Base-by-base conservation (phyloP, 2,797 vertebrate genomes). In the Triplophysa yarkandensis region DNA sequence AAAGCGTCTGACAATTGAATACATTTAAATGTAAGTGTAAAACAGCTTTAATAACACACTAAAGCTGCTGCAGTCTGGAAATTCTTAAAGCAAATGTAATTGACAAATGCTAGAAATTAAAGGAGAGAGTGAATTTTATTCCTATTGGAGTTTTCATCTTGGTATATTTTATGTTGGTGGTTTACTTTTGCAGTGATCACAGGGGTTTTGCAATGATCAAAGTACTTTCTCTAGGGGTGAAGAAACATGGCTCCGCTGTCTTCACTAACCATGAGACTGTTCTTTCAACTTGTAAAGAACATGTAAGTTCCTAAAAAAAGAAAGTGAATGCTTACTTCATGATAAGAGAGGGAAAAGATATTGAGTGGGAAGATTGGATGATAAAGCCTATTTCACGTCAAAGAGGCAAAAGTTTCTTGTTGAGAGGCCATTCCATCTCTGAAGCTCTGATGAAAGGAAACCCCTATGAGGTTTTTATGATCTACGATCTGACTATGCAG, bases 401-500 rank as follows among this genome's bases (percentile, higher is more conserved):
- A 39, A 61, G 71, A 74, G 14, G 30, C 32, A 44, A 64, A 34
- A 34, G 54, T 71, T 72, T 23, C 43, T 58, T 62, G 71, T 78
- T 71, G 46, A 71, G 79, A 71, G 67, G 57, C 58, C 60, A 62
- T 68, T 21, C 46, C 60, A 54, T 52, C 69, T 70, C 46, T 21
- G 61, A 27, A 50, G 25, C 66, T 21, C 28, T 34, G 65, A 81
- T 78, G 61, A 81, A 77, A 78, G 62, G 60, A 58, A 74, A 63
- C 46, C 60, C 73, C 63, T 34, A n/a, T 43, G 76, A 55, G 70
- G 62, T 81, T 82, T 76, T 81, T 77, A 74, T 73, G 55, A 70
- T 77, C 21, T 71, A 57, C 17, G 28, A 52, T 36, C 44, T 36
- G 48, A 70, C 76, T 66, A 72, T 30, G 32, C 39, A 52, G 55